Base-by-base conservation (phyloP, 2,888 invertebrate species). In the Caenorhabditis drosophilae region DNA sequence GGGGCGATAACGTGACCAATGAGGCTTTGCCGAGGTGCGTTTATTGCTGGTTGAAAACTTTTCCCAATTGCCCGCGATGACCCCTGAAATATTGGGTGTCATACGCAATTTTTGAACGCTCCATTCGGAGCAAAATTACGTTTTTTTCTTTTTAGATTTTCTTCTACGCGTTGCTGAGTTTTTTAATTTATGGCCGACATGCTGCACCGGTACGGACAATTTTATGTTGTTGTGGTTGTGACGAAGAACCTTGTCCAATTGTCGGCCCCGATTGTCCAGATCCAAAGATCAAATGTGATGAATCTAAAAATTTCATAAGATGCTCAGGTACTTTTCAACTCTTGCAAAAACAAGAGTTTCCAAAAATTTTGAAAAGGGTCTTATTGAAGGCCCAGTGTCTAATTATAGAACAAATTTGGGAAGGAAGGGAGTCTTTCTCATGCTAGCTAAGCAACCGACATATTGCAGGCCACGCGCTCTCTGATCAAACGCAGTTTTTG, bases 1-100 rank as follows among this genome's bases (percentile, higher is more conserved):
- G 77, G 73, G 78, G 79, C 78, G 77, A 79, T 79, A 79, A 78
- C 79, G 79, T 79, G 78, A 79, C 76, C 79, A 76, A 76, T 79
- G 79, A 79, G 78, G 79, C 77, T 73, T 68, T 76, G 74, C 78
- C 76, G 78, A 78, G 78, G 73, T 78, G 78, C 78, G 78, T 77
- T 78, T 78, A 78, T 78, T 78, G 78, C 78, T 78, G 78, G 78
- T 78, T 78, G 78, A 78, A 78, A 78, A 78, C 78, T 78, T 77
- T 70, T 74, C 69, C 76, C 76, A 76, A 76, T 76, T 75, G 67
- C 76, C 76, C 76, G 76, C 76, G 70, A 54, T 69, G 61, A 46
- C 60, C 71, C 66, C 70, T 76, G 75, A 73, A 73, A 73, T 38
- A 62, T 38, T 44, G 72, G 64, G 71, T 72, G 56, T 35, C 56